Evolutionary conservation across 1,140 invertebrate species (phyloP).

Genomic region (Drosophila oshimai): DNA sequence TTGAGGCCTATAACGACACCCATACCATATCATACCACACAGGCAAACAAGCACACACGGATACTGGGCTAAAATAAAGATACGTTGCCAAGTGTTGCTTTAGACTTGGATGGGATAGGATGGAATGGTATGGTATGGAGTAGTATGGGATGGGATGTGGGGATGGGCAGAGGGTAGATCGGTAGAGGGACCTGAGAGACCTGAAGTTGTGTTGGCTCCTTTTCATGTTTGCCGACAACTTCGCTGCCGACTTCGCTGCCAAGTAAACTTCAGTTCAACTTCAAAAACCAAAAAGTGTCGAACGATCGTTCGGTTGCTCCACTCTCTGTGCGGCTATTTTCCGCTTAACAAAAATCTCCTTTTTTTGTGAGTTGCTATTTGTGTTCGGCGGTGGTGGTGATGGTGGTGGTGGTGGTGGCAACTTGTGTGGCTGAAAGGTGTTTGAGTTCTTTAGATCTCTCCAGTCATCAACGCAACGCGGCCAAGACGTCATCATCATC

Average conservation of each 20-base stretch:
- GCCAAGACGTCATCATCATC: conserved; percentile 50
- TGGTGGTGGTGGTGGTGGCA: conserved; percentile 37
- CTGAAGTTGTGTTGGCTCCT: conserved; percentile 68
- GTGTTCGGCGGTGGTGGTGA: conserved; percentile 3
- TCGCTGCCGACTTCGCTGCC: conserved; percentile 58
- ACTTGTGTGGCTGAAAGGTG: conserved; percentile 69
- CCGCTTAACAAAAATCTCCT: conserved; percentile 75
- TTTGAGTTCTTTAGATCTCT: conserved; percentile 81
- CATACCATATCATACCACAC: conserved; percentile 21
- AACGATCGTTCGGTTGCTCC: conserved; percentile 58
- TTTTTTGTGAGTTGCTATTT: conserved; percentile 14
- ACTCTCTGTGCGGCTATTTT: conserved; percentile 73
- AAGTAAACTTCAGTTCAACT: conserved; percentile 72
- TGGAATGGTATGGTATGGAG: neutral
- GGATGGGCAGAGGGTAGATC: conserved; percentile 10
- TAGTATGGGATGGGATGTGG: neutral
- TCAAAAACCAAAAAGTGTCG: conserved; percentile 76
- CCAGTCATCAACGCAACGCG: conserved; percentile 67
- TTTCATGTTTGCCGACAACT: conserved; percentile 75
- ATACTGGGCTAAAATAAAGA: conserved; percentile 70
- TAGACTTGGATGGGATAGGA: conserved; percentile 40
- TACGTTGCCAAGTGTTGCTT: conserved; percentile 73
- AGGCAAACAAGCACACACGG: conserved; percentile 16
- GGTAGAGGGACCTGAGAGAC: conserved; percentile 44
- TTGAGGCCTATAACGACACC: conserved; percentile 75